phyloP scores from a whole-genome alignment of 2,113 vertebrate species.

The Pachyramphus minor region DNA sequence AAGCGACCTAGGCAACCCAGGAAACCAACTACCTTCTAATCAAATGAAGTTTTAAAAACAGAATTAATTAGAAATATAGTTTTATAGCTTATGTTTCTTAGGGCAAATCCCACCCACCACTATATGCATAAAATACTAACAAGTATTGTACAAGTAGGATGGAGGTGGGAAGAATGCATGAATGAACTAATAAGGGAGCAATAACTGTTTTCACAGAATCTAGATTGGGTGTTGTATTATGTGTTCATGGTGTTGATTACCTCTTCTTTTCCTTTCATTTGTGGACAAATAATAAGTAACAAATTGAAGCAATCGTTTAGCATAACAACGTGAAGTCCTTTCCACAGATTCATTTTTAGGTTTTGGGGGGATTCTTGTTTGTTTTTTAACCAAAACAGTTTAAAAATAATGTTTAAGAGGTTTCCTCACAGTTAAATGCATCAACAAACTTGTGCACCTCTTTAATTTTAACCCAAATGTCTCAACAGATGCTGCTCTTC shows the following conservation, averaged over 20 bases:
- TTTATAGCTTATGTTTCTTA: not conserved
- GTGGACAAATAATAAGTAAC: not conserved
- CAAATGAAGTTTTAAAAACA: not conserved
- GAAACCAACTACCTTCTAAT: not conserved
- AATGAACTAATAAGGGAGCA: not conserved
- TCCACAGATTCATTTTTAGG: not conserved
- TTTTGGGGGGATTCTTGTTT: too few relatives aligned
- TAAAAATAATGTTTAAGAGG: constrained; percentile 51
- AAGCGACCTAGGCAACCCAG: not conserved
- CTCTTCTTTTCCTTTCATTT: not conserved
- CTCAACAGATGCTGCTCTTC: constrained; percentile 74
- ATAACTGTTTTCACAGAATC: not conserved
- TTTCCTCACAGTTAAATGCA: constrained; percentile 53
- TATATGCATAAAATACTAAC: not conserved
- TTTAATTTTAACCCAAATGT: constrained; percentile 75
- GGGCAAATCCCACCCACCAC: not conserved
- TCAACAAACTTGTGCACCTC: constrained; percentile 57
- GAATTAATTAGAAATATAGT: not conserved
- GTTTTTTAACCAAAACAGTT: not conserved
- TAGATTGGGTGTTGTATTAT: not conserved
- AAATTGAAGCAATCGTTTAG: not conserved
- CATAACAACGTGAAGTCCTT: not conserved
- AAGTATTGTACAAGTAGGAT: not conserved
- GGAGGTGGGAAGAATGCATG: not conserved
- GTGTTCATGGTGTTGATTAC: not conserved